Percentiles rank a stretch among this genome's conserved stretches.
phyloP scores from a whole-genome alignment of 2,113 vertebrate species.

The Falco punctatus region DNA sequence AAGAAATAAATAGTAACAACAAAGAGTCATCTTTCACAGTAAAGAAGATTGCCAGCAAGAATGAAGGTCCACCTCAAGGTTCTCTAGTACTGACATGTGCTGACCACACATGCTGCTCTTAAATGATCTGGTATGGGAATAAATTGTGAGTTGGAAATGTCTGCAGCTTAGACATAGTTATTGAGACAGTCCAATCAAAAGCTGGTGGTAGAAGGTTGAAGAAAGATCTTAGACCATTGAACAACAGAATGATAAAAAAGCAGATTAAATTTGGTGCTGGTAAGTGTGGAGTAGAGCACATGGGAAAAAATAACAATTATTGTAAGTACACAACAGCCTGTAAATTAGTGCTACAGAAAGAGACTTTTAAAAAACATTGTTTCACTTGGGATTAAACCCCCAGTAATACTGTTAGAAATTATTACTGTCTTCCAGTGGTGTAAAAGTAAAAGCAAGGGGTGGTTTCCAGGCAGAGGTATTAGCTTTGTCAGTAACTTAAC shows the following conservation, averaged over 20 bases:
- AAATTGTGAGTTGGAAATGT: background rate
- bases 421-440: background rate
- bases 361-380: background rate
- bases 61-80: background rate
- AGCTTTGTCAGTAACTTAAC: background rate
- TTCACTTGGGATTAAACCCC: accelerated
- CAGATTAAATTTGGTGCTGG: background rate
- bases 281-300: background rate
- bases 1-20: background rate
- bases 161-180: background rate
- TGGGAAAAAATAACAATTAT: background rate
- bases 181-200: background rate
- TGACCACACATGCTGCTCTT: background rate
- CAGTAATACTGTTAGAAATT: background rate
- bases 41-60: background rate
- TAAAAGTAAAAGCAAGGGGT: background rate
- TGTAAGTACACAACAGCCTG: background rate
- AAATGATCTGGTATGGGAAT: background rate
- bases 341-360: background rate
- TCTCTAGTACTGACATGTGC: background rate
- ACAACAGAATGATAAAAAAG: background rate
- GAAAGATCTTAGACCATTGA: background rate
- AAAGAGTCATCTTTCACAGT: background rate
- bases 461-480: background rate
- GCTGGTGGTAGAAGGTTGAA: background rate